Conservation (phyloP, 2,888 invertebrate genomes). For the Brenthis ino region DNA sequence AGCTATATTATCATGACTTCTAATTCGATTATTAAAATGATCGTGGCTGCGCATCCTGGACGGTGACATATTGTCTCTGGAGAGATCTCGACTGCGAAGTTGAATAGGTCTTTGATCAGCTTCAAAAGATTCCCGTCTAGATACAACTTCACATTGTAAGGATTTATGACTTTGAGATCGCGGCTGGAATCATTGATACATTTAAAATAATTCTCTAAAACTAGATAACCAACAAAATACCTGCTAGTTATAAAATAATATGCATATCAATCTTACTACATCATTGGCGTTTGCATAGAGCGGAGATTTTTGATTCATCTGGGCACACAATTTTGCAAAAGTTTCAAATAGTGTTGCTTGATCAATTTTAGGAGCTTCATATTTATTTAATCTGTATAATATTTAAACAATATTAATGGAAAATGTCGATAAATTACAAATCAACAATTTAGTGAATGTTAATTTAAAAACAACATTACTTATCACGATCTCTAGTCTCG, state of each 20-base stretch:
- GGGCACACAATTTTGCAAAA: slow-evolving; percentile 67
- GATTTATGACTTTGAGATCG: slow-evolving; percentile 72
- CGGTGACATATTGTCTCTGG: slow-evolving; percentile 51
- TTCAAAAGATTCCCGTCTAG: slow-evolving; percentile 49
- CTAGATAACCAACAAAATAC: background rate
- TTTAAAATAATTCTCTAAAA: background rate
- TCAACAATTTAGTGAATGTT: background rate
- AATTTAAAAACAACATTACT: slow-evolving; percentile 22
- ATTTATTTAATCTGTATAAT: slow-evolving; percentile 48
- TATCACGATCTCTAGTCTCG: slow-evolving; percentile 53
- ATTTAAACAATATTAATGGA: background rate
- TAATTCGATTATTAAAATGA: slow-evolving; percentile 47
- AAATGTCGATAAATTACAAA: background rate
- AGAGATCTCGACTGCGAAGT: slow-evolving; percentile 48
- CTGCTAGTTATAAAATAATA: background rate
- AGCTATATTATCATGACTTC: slow-evolving; percentile 49
- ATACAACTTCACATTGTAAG: slow-evolving; percentile 64
- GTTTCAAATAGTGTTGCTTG: slow-evolving; percentile 64
- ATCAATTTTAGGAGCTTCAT: slow-evolving; percentile 48
- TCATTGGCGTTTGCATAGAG: slow-evolving; percentile 38
- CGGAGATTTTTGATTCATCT: slow-evolving; percentile 55
- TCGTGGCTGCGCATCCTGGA: slow-evolving; percentile 61
- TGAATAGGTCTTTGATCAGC: slow-evolving; percentile 53
- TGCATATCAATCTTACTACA: slow-evolving; percentile 49
- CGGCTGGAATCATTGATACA: slow-evolving; percentile 49